Conservation (phyloP, 2,888 invertebrate genomes). For the Aphidius colemani region DNA sequence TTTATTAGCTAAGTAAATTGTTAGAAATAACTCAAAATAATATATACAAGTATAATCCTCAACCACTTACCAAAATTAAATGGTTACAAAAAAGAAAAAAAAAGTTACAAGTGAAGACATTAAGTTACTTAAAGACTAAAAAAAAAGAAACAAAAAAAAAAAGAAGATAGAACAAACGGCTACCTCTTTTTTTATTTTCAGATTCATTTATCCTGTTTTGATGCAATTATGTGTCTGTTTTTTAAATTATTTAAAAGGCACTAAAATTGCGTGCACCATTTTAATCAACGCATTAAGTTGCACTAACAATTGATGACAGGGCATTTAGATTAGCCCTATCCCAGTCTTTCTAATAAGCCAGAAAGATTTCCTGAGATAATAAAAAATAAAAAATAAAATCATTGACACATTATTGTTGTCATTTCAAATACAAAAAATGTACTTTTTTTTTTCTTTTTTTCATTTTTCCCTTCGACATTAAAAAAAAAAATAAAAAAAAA, state of each 20-base stretch:
- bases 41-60: slow-evolving; percentile 52
- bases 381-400: slow-evolving; percentile 18
- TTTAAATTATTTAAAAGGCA: slow-evolving; percentile 13
- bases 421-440: slow-evolving; percentile 6
- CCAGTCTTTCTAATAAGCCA: slow-evolving; percentile 32
- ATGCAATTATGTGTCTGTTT: slow-evolving; percentile 1
- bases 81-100: slow-evolving; percentile 44
- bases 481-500: slow-evolving; percentile 1
- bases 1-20: slow-evolving; percentile 44
- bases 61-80: slow-evolving; percentile 48
- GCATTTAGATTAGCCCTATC: slow-evolving; percentile 24
- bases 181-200: slow-evolving; percentile 31
- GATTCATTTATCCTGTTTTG: slow-evolving; percentile 3
- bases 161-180: slow-evolving; percentile 37
- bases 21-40: slow-evolving; percentile 50
- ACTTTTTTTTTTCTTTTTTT: slow-evolving; percentile 2
- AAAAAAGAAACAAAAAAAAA: background rate
- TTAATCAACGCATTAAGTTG: slow-evolving; percentile 23
- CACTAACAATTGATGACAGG: slow-evolving; percentile 20
- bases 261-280: slow-evolving; percentile 19
- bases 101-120: slow-evolving; percentile 35
- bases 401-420: slow-evolving; percentile 10
- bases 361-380: slow-evolving; percentile 16
- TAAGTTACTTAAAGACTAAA: slow-evolving; percentile 41
- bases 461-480: slow-evolving; percentile 16